Evolutionary conservation across 1,140 invertebrate species (phyloP).

Genomic region (Littorina saxatilis): DNA sequence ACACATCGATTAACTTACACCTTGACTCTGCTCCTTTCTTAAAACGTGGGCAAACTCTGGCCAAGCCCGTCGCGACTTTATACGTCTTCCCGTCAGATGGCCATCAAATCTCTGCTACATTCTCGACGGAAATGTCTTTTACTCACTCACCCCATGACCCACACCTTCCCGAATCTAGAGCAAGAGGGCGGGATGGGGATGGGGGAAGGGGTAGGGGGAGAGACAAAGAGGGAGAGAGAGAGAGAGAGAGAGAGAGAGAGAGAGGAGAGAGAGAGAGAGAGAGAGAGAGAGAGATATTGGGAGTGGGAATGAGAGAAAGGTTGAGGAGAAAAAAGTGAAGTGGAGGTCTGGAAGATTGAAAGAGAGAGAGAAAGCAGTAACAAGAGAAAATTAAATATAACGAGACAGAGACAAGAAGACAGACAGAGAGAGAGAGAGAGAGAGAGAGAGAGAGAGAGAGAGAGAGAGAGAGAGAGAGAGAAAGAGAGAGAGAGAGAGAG

Average conservation of each 20-base stretch:
- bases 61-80: too few relatives aligned
- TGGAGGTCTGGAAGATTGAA: not conserved
- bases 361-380: not conserved
- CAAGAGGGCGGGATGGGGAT: too few relatives aligned
- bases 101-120: too few relatives aligned
- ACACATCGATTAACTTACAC: too few relatives aligned
- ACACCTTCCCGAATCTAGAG: too few relatives aligned
- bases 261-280: conserved; percentile 2
- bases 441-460: not conserved
- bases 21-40: too few relatives aligned
- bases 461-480: not conserved
- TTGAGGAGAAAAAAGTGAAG: not conserved
- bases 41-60: too few relatives aligned
- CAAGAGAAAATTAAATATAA: not conserved
- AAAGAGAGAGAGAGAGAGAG: not conserved
- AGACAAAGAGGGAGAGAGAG: not conserved
- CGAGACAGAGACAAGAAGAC: not conserved
- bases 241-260: not conserved
- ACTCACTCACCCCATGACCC: too few relatives aligned
- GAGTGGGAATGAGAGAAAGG: too few relatives aligned
- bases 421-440: not conserved
- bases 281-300: too few relatives aligned
- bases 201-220: not conserved
- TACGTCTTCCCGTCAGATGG: too few relatives aligned
- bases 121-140: too few relatives aligned